Evolutionary conservation across 2,888 invertebrate genomes (phyloP).

Genomic region (Acanthococcus lagerstroemiae): DNA sequence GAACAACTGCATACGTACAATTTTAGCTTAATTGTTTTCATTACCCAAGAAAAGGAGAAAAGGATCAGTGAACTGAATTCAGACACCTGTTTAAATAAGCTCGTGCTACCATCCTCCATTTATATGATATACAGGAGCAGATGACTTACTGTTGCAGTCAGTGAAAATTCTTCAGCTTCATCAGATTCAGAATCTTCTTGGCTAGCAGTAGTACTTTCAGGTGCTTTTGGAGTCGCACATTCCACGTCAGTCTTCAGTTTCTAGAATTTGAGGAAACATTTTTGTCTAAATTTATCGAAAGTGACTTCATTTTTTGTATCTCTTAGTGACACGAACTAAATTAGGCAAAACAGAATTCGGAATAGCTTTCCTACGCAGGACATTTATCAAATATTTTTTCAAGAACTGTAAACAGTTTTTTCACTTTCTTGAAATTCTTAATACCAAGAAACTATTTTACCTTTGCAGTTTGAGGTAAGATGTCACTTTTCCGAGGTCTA

Average conservation of each 20-base stretch:
- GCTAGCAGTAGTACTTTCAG: not conserved
- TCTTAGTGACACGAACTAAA: not conserved
- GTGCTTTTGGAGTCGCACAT: not conserved
- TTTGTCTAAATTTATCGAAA: not conserved
- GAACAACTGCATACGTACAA: too few relatives aligned
- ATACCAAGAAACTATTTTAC: too few relatives aligned
- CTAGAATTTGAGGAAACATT: not conserved
- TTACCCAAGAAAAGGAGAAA: not conserved
- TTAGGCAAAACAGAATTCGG: too few relatives aligned
- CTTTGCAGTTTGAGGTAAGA: too few relatives aligned
- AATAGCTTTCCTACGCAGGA: too few relatives aligned
- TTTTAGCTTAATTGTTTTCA: too few relatives aligned
- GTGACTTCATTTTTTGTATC: not conserved
- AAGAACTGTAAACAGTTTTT: too few relatives aligned
- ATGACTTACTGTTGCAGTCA: not conserved
- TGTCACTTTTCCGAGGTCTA: conserved; percentile 3
- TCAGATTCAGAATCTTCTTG: too few relatives aligned
- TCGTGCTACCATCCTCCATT: too few relatives aligned
- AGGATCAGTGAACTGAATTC: not conserved
- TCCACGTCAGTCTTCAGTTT: not conserved
- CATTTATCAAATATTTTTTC: too few relatives aligned
- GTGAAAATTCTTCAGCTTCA: not conserved
- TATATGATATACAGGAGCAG: too few relatives aligned
- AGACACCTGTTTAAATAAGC: not conserved
- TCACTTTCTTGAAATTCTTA: too few relatives aligned